Percentiles rank a stretch among this genome's conserved stretches.
These are phyloP conservation scores for Vannuccia rotundouncinata DNA, from an alignment of 2,888 invertebrate species.

Conservation along the genomic window DNA sequence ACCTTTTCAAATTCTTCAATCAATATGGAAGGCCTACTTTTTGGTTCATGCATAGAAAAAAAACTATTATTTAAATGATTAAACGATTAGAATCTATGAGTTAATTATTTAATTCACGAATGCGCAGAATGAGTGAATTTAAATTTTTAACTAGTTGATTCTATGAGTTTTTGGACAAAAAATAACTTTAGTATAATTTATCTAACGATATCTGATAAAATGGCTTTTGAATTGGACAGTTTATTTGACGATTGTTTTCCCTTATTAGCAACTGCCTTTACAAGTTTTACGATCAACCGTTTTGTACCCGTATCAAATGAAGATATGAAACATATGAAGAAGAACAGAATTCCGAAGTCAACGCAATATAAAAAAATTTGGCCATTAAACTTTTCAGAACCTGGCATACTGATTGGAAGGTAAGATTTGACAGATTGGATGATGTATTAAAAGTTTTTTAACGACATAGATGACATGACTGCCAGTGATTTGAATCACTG, in stretches of 20 bases:
- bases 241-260: neutral
- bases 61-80: slow-evolving; percentile 14
- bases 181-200: slow-evolving; percentile 24
- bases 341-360: slow-evolving; percentile 1
- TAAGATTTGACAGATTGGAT: neutral
- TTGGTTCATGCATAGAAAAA: no score
- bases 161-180: slow-evolving; percentile 1
- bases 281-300: slow-evolving; percentile 21
- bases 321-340: neutral
- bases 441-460: slow-evolving; percentile 4
- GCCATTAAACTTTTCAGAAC: slow-evolving; percentile 18
- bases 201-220: slow-evolving; percentile 4
- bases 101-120: slow-evolving; percentile 10
- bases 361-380: slow-evolving; percentile 21
- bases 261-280: neutral
- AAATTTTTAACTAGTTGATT: neutral
- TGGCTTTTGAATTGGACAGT: neutral
- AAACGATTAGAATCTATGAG: slow-evolving; percentile 17
- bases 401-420: slow-evolving; percentile 1
- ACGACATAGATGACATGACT: slow-evolving; percentile 8
- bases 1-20: no score
- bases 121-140: neutral
- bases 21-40: no score
- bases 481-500: slow-evolving; percentile 4
- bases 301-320: slow-evolving; percentile 25